Percentiles rank a stretch among this genome's conserved stretches.
Evolutionary conservation across 1,140 invertebrate genomes (phyloP).

Genomic region (Drosophila kepulauana): DNA sequence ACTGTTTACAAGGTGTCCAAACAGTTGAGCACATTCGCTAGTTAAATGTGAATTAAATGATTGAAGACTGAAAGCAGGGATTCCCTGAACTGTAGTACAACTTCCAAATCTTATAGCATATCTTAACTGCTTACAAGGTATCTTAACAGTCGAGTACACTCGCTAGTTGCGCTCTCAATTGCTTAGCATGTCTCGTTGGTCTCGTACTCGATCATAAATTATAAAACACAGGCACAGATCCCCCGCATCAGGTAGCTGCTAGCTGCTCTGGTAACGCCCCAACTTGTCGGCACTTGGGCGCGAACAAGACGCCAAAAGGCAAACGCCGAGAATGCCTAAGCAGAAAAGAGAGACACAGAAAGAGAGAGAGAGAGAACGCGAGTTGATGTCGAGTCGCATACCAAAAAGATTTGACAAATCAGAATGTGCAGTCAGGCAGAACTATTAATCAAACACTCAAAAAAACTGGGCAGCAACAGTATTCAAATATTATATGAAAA

Average conservation of each 20-base stretch:
- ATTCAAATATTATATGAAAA: slow-evolving; percentile 6
- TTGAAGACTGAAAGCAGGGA: neutral
- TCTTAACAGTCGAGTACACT: neutral
- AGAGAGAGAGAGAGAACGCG: slow-evolving; percentile 5
- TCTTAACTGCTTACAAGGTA: neutral
- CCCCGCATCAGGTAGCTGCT: slow-evolving; percentile 44
- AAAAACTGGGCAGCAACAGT: neutral
- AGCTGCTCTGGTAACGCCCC: slow-evolving; percentile 45
- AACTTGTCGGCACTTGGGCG: slow-evolving; percentile 44
- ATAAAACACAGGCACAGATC: slow-evolving; percentile 21
- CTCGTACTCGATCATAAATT: slow-evolving; percentile 35
- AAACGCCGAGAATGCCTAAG: slow-evolving; percentile 10
- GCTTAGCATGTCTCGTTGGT: slow-evolving; percentile 3
- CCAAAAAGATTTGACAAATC: slow-evolving; percentile 46
- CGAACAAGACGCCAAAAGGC: slow-evolving; percentile 33
- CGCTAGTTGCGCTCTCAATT: neutral
- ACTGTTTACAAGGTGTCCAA: neutral
- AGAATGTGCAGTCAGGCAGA: slow-evolving; percentile 42
- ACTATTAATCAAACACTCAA: slow-evolving; percentile 45
- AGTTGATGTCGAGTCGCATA: slow-evolving; percentile 1
- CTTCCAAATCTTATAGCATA: too few species aligned
- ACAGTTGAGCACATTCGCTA: neutral
- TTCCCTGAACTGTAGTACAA: too few species aligned
- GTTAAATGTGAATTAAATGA: too few species aligned
- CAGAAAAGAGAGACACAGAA: neutral